Evolutionary conservation across 2,888 invertebrate species (phyloP).

Genomic region (Penaeus monodon): DNA sequence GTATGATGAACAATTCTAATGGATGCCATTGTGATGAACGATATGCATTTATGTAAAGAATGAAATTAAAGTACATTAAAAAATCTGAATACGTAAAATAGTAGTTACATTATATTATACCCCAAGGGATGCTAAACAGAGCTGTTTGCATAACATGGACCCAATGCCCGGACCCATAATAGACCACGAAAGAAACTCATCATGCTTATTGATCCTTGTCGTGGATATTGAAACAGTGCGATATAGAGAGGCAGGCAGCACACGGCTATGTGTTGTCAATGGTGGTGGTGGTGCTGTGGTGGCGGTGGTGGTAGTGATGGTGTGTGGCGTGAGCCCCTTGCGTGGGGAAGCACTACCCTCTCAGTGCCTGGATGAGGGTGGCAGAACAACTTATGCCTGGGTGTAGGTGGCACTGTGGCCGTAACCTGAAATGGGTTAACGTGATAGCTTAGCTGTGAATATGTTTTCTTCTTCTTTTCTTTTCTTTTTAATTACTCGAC

Average conservation of each 20-base stretch:
- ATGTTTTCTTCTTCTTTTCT: too few species aligned
- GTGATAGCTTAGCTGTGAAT: conserved; percentile 1
- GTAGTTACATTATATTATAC: too few species aligned
- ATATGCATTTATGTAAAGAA: too few species aligned
- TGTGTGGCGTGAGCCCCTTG: conserved; percentile 19
- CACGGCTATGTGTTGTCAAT: too few species aligned
- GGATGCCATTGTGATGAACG: background rate
- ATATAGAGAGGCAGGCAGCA: background rate
- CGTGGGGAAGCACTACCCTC: conserved; percentile 25
- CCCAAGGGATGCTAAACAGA: too few species aligned
- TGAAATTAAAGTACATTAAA: too few species aligned
- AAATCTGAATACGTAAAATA: too few species aligned
- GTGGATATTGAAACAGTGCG: background rate
- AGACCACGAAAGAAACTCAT: too few species aligned
- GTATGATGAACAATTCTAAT: background rate
- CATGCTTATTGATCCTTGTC: background rate
- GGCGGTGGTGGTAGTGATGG: conserved; percentile 27
- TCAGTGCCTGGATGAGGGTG: conserved; percentile 39
- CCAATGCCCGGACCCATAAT: too few species aligned
- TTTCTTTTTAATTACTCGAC: too few species aligned
- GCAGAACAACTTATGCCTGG: conserved; percentile 26
- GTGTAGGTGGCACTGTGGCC: conserved; percentile 20
- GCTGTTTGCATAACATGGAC: too few species aligned
- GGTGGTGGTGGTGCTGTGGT: background rate
- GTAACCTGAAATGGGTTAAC: conserved; percentile 15